Conservation (phyloP, 2,797 vertebrate genomes). For the Eulemur coronatus region DNA sequence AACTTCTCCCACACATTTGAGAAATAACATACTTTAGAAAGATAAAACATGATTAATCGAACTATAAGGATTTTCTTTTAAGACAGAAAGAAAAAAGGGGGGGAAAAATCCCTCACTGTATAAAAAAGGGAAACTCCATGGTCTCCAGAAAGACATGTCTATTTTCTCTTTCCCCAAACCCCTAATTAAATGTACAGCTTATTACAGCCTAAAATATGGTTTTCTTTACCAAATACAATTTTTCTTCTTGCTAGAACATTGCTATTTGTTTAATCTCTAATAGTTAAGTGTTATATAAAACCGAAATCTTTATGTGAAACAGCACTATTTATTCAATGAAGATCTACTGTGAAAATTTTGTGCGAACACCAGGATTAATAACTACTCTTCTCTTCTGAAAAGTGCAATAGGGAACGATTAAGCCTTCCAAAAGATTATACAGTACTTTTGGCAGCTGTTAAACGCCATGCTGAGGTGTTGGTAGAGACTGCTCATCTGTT, state of each 20-base stretch:
- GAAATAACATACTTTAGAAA: slow-evolving; percentile 51
- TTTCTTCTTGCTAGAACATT: slow-evolving; percentile 41
- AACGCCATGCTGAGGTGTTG: slow-evolving; percentile 65
- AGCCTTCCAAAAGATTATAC: slow-evolving; percentile 74
- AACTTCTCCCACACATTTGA: slow-evolving; percentile 39
- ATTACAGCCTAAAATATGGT: slow-evolving; percentile 47
- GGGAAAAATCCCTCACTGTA: neutral
- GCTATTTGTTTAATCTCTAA: slow-evolving; percentile 71
- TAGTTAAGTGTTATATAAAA: slow-evolving; percentile 65
- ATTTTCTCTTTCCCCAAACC: slow-evolving; percentile 59
- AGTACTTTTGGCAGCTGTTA: slow-evolving; percentile 70
- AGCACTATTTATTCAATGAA: slow-evolving; percentile 74
- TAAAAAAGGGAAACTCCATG: slow-evolving; percentile 18
- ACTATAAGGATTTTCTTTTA: slow-evolving; percentile 57
- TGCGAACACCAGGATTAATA: slow-evolving; percentile 76
- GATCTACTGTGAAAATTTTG: slow-evolving; percentile 71
- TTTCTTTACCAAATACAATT: slow-evolving; percentile 58
- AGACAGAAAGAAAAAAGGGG: slow-evolving; percentile 11
- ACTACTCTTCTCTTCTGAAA: slow-evolving; percentile 69
- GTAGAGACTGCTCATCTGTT: slow-evolving; percentile 65
- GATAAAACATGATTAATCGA: slow-evolving; percentile 58
- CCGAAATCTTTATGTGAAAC: slow-evolving; percentile 58
- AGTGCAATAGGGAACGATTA: slow-evolving; percentile 76
- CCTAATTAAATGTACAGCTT: slow-evolving; percentile 60
- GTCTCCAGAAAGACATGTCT: neutral